Base-by-base conservation (phyloP, 2,888 invertebrate species). In the Apoda limacodes region DNA sequence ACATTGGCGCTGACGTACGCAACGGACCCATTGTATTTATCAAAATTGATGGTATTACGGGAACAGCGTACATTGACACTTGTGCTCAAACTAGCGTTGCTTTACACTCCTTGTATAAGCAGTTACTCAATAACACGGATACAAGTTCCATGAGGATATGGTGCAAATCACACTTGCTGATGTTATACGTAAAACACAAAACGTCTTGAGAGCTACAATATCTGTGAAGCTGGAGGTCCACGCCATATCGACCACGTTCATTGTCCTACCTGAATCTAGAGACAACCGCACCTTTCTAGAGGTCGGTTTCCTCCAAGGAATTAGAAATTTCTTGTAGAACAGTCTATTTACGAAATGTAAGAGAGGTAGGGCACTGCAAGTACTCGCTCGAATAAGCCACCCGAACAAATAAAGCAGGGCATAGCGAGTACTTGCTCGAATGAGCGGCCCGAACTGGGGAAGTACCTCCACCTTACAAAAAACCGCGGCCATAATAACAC, bases 281-380 rank as follows among this genome's bases (percentile, higher is more conserved):
- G 21, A 36, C 3, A 42, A 39, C 22, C 21, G 40, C 3, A 47
- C 45, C 5, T 33, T 47, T 5, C 25, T 49, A 2, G 49, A 44
- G 9, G 34, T 45, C 7, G 40, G 42, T 7, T 46, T 48, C n/a
- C n/a, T n/a, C n/a, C n/a, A n/a, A n/a, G n/a, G n/a, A n/a, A n/a
- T n/a, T n/a, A n/a, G n/a, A n/a, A n/a, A n/a, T n/a, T n/a, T n/a
- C n/a, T n/a, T n/a, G n/a, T n/a, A n/a, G n/a, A n/a, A n/a, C n/a
- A n/a, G n/a, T n/a, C n/a, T n/a, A n/a, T n/a, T n/a, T n/a, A n/a
- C n/a, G n/a, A n/a, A n/a, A n/a, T n/a, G n/a, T n/a, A n/a, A n/a
- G n/a, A n/a, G n/a, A n/a, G n/a, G n/a, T n/a, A n/a, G n/a, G n/a
- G n/a, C n/a, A n/a, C n/a, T n/a, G n/a, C n/a, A n/a, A n/a, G n/a